phyloP scores from a whole-genome alignment of 2,113 vertebrate genomes.

The Lagopus muta region DNA sequence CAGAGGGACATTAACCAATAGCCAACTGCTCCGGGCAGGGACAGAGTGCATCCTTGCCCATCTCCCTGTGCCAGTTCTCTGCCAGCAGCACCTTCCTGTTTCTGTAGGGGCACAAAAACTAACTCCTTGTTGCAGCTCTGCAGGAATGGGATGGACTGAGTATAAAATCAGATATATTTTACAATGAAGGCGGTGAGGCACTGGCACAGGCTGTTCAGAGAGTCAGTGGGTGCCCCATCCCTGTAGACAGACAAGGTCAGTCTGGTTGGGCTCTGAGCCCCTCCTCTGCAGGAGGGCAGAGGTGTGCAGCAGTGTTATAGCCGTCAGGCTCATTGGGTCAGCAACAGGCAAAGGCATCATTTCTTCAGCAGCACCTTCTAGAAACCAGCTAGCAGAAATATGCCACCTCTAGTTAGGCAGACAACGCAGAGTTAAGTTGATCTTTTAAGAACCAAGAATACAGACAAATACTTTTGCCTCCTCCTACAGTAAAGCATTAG shows the following conservation, averaged over 20 bases:
- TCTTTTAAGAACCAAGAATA: neutral
- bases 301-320: neutral
- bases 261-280: no score
- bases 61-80: neutral
- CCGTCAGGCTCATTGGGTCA: neutral
- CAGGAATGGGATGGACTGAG: no score
- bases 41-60: fast-evolving
- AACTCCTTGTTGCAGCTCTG: neutral
- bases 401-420: neutral
- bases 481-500: neutral
- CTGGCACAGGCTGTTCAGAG: no score
- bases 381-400: neutral
- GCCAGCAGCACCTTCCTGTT: neutral
- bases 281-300: neutral
- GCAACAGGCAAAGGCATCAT: neutral
- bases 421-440: neutral
- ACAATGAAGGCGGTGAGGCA: no score
- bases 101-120: neutral
- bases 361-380: neutral
- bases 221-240: no score
- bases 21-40: neutral
- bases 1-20: neutral
- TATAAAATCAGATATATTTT: no score
- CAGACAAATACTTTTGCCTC: neutral
- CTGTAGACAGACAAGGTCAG: no score